Conservation (phyloP, 2,113 vertebrate species). For the Entomyzon cyanotis region DNA sequence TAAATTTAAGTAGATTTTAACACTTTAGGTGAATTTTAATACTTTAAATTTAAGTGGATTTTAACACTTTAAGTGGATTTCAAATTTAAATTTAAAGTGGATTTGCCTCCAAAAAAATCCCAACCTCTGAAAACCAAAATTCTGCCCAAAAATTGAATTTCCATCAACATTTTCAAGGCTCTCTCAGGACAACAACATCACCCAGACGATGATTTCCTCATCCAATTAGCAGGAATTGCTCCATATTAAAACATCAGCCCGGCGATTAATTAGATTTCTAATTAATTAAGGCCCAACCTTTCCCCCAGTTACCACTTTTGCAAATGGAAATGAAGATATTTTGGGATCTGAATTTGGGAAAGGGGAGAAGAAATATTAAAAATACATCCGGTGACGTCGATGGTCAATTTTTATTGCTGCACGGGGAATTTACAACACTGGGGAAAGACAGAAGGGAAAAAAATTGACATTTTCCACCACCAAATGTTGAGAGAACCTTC, state of each 20-base stretch:
- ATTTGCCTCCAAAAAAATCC: background rate
- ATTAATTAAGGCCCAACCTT: no score
- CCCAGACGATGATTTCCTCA: rapidly evolving
- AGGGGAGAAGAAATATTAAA: no score
- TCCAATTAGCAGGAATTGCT: background rate
- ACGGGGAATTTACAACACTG: background rate
- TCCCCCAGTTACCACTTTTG: background rate
- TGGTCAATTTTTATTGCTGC: constrained; percentile 49
- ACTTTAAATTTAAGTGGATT: no score
- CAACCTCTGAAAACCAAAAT: background rate
- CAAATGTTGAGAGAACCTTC: background rate
- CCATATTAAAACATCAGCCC: rapidly evolving
- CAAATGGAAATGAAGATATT: background rate
- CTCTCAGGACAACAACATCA: background rate
- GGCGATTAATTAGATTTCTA: no score
- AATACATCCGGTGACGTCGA: background rate
- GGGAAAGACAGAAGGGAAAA: background rate
- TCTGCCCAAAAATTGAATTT: background rate
- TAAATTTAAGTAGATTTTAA: no score
- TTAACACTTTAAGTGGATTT: no score
- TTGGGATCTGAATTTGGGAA: no score
- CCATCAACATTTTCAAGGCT: background rate
- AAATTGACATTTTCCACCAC: background rate
- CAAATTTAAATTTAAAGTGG: no score
- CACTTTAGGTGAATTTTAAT: no score